Base-by-base conservation (phyloP, 2,797 vertebrate genomes). In the Pristis pectinata region DNA sequence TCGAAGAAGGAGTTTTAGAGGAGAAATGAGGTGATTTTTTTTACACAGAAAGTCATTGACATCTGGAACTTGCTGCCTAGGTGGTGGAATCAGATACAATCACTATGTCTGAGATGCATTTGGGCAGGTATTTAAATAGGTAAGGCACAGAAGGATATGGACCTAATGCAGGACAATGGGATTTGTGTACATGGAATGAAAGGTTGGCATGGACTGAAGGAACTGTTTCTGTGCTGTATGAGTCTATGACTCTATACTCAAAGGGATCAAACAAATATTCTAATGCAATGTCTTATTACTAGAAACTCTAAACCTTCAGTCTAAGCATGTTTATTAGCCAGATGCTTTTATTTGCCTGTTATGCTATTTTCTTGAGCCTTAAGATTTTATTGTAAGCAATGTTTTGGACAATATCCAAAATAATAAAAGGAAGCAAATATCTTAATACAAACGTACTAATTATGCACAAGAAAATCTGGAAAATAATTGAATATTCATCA, bases 341-440 rank as follows among this genome's bases (percentile, higher is more conserved):
- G 41, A 30, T 93, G 92, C 37, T 93, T 74, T 93, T 74, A 93
- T 93, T 93, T 93, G 37, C 11, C 27, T 93, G 41, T 44, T 44
- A 27, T 72, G 67, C 70, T 74, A 27, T 70, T 74, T 49, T 74
- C 49, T 44, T 74, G 92, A 49, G 37, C 41, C 13, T 37, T 74
- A 13, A 93, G 92, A 72, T 34, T n/a, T 93, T 93, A 67, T 41
- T 9, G 1, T 30, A 37, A 72, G 44, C 37, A 11, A 30, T n/a
- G 27, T 53, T 10, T 64, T 70, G 67, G 22, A 74, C 24, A 93
- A 74, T 49, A 27, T 74, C 41, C 4, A 49, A 89, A 64, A n/a
- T 3, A 59, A 61, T 89, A 61, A 37, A 64, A 89, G n/a, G 24
- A 56, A 85, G 3, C 10, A 24, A 56, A 64, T 61, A 89, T 64